Conservation (phyloP, 2,113 vertebrate species). For the Xiphophorus hellerii region DNA sequence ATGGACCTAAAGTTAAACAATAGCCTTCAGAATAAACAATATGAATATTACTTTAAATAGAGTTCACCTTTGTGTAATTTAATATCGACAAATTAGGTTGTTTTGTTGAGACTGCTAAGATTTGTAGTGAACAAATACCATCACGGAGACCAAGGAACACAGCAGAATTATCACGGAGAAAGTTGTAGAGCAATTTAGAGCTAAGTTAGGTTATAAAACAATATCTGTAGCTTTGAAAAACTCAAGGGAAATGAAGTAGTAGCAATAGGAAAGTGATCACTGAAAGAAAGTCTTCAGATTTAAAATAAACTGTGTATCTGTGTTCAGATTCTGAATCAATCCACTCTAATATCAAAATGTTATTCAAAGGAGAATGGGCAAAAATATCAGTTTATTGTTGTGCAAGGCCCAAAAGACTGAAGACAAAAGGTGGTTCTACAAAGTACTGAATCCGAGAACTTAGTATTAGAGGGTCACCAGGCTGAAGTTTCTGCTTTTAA, state of each 20-base stretch:
- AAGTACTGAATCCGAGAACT: neutral
- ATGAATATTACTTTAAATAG: too few species aligned
- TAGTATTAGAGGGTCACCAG: neutral
- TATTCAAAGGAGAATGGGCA: too few species aligned
- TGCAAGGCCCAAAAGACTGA: neutral
- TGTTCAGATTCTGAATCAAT: neutral
- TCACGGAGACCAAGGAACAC: neutral
- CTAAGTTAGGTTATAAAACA: neutral
- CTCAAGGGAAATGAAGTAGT: neutral
- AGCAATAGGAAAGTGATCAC: too few species aligned
- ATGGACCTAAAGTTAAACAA: too few species aligned
- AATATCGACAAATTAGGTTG: too few species aligned
- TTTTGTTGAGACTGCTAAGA: too few species aligned
- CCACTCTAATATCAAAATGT: too few species aligned
- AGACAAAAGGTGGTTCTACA: neutral
- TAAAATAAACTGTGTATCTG: neutral
- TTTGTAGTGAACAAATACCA: too few species aligned
- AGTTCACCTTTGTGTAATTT: too few species aligned
- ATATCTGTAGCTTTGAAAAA: neutral
- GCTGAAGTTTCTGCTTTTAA: neutral
- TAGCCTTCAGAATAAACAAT: too few species aligned
- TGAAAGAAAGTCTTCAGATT: neutral
- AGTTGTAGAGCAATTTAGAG: neutral
- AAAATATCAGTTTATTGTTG: neutral
- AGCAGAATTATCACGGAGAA: neutral